Evolutionary conservation across 2,797 vertebrate species (phyloP), one percentile per base, ranked within the genome.

Genomic region (Botia almorhae): DNA sequence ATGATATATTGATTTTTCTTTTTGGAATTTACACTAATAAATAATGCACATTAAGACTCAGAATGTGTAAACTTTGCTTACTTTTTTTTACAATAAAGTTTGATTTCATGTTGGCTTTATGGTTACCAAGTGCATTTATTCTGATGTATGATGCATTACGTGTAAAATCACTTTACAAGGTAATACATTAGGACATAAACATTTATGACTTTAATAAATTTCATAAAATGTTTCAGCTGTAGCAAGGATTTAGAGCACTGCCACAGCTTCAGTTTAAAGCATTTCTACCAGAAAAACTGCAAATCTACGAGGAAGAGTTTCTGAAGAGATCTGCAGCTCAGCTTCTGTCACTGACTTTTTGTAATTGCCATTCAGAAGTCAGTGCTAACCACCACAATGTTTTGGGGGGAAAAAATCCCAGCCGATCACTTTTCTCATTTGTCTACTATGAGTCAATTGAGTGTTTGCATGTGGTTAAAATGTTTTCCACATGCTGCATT

Each of bases 61-160:
- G 3, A 69, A 51, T 17, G 48, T 63, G 56, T 29, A 26, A 26
- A 26, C 23, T 26, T 48, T 26, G 67, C 46, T 33, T 26, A 26
- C 23, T 26, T 26, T 26, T 26, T 26, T 26, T 26, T 26, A 26
- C 1, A 58, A 48, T 26, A 23, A 26, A 16, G 48, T 36, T 4
- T 56, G 2, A 29, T 33, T 77, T 58, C 36, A 70, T 13, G 26
- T 51, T 61, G 17, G 19, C 43, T 78, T 36, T 21, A 63, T 60
- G 8, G 53, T 77, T 1, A 48, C 51, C 36, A 69, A 21, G 50
- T 14, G 2, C 17, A 29, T 68, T 68, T 0, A 46, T 29, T n/a
- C 14, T 51, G 50, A 51, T 51, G 82, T 85, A 88, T 87, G 83
- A 69, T 46, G 36, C 64, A 77, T 16, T 69, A 58, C 43, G n/a